A percentile compares a stretch with the other conserved stretches of the same genome.
Evolutionary conservation across 1,140 invertebrate genomes (phyloP).

Genomic region (Drosophila serrata): DNA sequence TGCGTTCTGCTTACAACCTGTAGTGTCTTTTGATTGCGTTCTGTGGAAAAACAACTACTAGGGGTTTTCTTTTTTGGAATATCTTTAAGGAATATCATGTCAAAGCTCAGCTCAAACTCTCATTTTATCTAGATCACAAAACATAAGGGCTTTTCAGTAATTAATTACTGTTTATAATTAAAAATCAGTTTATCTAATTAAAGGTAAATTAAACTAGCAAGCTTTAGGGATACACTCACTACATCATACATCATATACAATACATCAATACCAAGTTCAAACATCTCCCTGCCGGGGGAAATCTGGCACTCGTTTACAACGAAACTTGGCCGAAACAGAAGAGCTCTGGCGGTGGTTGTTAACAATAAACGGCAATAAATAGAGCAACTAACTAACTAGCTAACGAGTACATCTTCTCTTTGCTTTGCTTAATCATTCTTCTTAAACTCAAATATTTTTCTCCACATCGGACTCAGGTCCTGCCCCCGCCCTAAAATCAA

Average conservation of each 20-base stretch:
- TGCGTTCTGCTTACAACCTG: slow-evolving; percentile 39
- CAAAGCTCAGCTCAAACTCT: slow-evolving; percentile 40
- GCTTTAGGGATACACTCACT: slow-evolving; percentile 34
- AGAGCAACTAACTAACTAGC: slow-evolving; percentile 57
- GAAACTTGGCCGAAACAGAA: slow-evolving; percentile 50
- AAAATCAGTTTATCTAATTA: slow-evolving; percentile 63
- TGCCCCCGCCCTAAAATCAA: slow-evolving; percentile 52
- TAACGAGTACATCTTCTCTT: slow-evolving; percentile 40
- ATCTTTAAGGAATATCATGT: slow-evolving; percentile 17
- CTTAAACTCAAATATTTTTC: slow-evolving; percentile 57
- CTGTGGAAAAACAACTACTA: slow-evolving; percentile 17
- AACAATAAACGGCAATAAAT: slow-evolving; percentile 64
- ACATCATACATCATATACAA: slow-evolving; percentile 26
- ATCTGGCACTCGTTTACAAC: slow-evolving; percentile 41
- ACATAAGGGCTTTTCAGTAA: slow-evolving; percentile 33
- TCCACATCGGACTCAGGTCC: slow-evolving; percentile 44
- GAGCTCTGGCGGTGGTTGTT: slow-evolving; percentile 21
- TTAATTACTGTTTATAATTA: slow-evolving; percentile 24
- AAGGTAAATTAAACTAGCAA: slow-evolving; percentile 48
- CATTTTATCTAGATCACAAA: slow-evolving; percentile 35
- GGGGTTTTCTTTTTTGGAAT: slow-evolving; percentile 4
- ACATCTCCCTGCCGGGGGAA: slow-evolving; percentile 25
- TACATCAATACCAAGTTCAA: slow-evolving; percentile 58
- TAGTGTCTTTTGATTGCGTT: slow-evolving; percentile 45
- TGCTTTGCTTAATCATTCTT: slow-evolving; percentile 9